Evolutionary conservation across 2,113 vertebrate species (phyloP).

Genomic region (Anas platyrhynchos): DNA sequence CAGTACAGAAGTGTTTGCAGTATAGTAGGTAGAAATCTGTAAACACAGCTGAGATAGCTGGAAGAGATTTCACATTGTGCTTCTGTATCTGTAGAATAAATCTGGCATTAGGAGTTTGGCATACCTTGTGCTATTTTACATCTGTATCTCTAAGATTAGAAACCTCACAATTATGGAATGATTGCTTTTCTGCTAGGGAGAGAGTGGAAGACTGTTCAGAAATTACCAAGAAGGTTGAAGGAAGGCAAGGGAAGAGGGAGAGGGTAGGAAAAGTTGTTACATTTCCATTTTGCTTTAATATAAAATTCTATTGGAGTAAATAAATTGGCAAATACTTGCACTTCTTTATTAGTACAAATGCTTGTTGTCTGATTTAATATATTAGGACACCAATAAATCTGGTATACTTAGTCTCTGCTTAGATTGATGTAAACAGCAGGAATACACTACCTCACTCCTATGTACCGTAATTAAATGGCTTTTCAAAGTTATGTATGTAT

Average conservation of each 20-base stretch:
- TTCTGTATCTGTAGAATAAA: background rate
- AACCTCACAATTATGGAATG: background rate
- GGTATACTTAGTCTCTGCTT: background rate
- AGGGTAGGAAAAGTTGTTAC: background rate
- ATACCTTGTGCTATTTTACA: background rate
- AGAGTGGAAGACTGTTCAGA: background rate
- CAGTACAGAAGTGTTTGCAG: background rate
- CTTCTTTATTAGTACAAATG: conserved; percentile 1
- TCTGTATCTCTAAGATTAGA: background rate
- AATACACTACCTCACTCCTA: background rate
- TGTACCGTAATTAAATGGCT: background rate
- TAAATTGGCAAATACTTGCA: background rate
- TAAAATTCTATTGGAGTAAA: background rate
- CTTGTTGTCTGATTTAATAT: background rate
- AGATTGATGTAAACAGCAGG: background rate
- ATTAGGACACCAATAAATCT: background rate
- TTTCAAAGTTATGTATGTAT: background rate
- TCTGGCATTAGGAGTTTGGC: background rate
- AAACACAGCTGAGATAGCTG: conserved; percentile 29
- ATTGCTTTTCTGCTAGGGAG: background rate
- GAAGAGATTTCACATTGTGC: background rate
- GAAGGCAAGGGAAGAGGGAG: background rate
- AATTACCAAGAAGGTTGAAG: background rate
- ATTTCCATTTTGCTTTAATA: background rate
- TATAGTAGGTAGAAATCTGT: background rate